A percentile compares a stretch with the other conserved stretches of the same genome.
These are phyloP conservation scores for Protophormia terraenovae DNA, from an alignment of 2,888 invertebrate genomes.

Conservation along the genomic window DNA sequence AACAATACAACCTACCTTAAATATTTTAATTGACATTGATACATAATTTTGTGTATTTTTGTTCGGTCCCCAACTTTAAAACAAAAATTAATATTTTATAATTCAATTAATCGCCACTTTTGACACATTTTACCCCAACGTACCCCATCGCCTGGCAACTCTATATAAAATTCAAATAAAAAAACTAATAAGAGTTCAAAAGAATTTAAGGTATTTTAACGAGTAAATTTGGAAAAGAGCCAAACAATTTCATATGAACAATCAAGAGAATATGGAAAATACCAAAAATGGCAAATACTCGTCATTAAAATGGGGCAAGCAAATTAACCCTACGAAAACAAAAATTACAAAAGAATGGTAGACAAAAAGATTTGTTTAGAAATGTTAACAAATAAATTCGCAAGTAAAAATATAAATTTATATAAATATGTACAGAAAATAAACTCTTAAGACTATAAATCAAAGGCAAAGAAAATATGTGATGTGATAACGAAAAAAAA, in stretches of 20 bases:
- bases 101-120: too few species aligned
- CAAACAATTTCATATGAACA: neutral
- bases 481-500: too few species aligned
- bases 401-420: too few species aligned
- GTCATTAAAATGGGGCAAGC: neutral
- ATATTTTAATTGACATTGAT: too few species aligned
- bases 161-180: neutral
- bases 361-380: neutral
- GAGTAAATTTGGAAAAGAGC: conserved; percentile 16
- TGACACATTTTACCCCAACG: too few species aligned
- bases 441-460: too few species aligned
- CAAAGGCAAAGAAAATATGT: too few species aligned
- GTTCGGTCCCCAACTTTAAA: too few species aligned
- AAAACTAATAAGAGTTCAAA: neutral
- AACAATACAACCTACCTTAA: too few species aligned
- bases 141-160: neutral
- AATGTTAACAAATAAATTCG: neutral
- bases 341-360: neutral
- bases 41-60: too few species aligned
- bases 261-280: neutral
- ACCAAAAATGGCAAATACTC: neutral
- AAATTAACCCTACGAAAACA: neutral
- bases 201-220: conserved; percentile 23
- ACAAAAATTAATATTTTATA: too few species aligned
- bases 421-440: too few species aligned